These are phyloP conservation scores for Cossypha heuglini DNA, from an alignment of 2,797 vertebrate genomes.

Conservation along the genomic window DNA sequence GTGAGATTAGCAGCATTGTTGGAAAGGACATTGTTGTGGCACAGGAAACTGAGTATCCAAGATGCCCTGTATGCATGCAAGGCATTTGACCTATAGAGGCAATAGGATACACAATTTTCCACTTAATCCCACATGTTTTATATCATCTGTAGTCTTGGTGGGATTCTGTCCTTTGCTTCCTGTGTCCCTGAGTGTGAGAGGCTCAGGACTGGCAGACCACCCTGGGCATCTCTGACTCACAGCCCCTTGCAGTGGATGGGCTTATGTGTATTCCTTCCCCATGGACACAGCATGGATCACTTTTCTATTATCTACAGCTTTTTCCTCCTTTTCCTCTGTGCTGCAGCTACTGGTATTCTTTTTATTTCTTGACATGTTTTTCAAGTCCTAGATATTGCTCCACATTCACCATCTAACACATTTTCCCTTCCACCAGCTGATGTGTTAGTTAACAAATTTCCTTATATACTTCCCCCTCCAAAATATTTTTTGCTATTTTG, in stretches of 20 bases:
- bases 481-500: not conserved
- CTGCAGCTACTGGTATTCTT: not conserved
- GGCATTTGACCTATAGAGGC: not conserved
- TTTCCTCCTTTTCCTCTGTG: not conserved
- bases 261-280: not conserved
- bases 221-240: not conserved
- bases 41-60: not conserved
- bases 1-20: not conserved
- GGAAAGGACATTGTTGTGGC: not conserved
- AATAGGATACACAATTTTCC: not conserved
- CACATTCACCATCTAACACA: not conserved
- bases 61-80: accelerated
- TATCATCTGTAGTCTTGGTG: not conserved
- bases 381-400: not conserved
- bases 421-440: not conserved
- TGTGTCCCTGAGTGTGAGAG: not conserved
- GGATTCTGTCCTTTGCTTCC: not conserved
- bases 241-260: accelerated
- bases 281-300: not conserved
- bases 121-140: not conserved
- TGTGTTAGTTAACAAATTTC: not conserved
- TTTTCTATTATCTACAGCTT: not conserved
- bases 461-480: not conserved
- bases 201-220: not conserved
- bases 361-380: not conserved